Conservation (phyloP, 2,888 invertebrate species). For the Cyclophora punctaria region DNA sequence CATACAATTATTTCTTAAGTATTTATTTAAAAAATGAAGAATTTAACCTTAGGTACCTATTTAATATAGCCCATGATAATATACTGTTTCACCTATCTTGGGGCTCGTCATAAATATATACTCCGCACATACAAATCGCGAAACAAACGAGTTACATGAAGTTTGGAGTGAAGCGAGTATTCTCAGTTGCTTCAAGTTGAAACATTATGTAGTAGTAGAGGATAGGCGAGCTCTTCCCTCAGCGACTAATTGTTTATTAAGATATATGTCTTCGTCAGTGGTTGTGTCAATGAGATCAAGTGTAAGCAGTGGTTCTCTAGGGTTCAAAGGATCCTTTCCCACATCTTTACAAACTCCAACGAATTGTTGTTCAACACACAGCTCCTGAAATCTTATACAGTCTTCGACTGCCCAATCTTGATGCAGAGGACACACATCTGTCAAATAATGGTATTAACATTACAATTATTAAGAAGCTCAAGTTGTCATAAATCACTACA, state of each 20-base stretch:
- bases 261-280: constrained; percentile 78
- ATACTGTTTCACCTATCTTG: no score
- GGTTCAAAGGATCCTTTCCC: constrained; percentile 76
- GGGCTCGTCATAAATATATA: no score
- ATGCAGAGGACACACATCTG: constrained; percentile 72
- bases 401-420: constrained; percentile 84
- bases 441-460: no score
- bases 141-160: no score
- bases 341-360: constrained; percentile 80
- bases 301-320: constrained; percentile 77
- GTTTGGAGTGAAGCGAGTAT: neutral
- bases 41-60: no score
- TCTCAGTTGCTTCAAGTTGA: neutral
- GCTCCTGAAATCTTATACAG: constrained; percentile 81
- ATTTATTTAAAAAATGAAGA: no score
- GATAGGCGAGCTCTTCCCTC: constrained; percentile 75
- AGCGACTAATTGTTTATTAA: constrained; percentile 78
- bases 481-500: no score
- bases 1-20: no score
- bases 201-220: constrained; percentile 20
- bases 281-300: constrained; percentile 83
- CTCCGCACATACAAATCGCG: no score
- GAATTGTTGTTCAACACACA: constrained; percentile 81
- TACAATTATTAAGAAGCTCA: no score
- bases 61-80: no score